Percentiles rank a stretch among this genome's conserved stretches.
These are phyloP conservation scores for Hirundo rustica DNA, from an alignment of 2,797 vertebrate genomes.

Conservation along the genomic window DNA sequence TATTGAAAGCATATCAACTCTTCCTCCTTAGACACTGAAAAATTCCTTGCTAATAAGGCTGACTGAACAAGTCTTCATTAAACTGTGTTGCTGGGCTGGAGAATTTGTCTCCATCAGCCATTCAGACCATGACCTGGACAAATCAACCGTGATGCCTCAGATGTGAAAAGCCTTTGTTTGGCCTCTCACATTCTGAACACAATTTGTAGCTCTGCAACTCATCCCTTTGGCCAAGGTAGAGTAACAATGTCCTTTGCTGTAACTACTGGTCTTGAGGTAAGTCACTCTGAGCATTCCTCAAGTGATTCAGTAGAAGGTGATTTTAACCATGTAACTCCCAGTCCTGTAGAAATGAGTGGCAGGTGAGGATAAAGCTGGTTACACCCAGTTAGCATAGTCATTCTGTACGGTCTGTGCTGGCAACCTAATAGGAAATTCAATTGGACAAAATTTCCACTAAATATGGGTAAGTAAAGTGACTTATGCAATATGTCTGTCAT, in stretches of 20 bases:
- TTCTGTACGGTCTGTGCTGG: neutral
- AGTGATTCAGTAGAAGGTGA: neutral
- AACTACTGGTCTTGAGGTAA: neutral
- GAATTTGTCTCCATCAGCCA: neutral
- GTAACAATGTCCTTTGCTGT: neutral
- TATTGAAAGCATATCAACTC: constrained; percentile 26
- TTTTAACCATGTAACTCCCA: neutral
- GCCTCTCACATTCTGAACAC: constrained; percentile 31
- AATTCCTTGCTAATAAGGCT: constrained; percentile 60
- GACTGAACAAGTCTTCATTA: constrained; percentile 66
- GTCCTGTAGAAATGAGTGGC: neutral
- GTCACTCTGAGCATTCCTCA: neutral
- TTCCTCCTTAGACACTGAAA: neutral
- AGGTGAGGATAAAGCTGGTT: neutral
- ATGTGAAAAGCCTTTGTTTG: constrained; percentile 57
- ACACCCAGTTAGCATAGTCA: neutral
- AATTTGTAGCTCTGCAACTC: constrained; percentile 32
- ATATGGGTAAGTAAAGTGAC: neutral
- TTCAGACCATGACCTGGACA: constrained; percentile 36
- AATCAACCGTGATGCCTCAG: constrained; percentile 37
- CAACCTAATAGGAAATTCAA: neutral
- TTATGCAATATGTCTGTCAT: neutral
- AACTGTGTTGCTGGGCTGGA: constrained; percentile 26
- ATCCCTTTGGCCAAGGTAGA: neutral
- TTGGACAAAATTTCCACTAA: neutral